phyloP scores from a whole-genome alignment of 2,888 invertebrate species.

The Nipponacmea schrenckii region DNA sequence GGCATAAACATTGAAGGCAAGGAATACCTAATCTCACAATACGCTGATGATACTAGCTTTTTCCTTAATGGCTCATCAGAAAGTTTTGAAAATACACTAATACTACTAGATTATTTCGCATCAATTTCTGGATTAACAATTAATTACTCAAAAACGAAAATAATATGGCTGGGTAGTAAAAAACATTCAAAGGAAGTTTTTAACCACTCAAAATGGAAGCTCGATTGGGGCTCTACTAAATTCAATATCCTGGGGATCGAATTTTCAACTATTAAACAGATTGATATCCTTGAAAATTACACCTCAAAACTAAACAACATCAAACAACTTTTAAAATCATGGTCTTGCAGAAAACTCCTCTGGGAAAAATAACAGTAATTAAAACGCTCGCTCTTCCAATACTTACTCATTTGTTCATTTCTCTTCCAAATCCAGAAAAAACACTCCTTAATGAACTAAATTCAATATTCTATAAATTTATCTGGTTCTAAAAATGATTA shows the following conservation, averaged over 20 bases:
- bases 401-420: not conserved
- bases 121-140: too few relatives aligned
- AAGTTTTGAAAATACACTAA: constrained; percentile 1
- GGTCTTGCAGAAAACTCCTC: not conserved
- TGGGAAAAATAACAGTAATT: not conserved
- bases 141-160: constrained; percentile 7
- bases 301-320: not conserved
- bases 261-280: too few relatives aligned
- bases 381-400: not conserved
- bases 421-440: not conserved
- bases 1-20: not conserved
- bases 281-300: not conserved
- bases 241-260: constrained; percentile 9
- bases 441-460: not conserved
- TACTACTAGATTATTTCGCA: too few relatives aligned
- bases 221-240: not conserved
- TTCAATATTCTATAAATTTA: not conserved
- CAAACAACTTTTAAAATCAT: not conserved
- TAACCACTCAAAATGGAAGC: constrained; percentile 10
- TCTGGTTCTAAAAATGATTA: not conserved
- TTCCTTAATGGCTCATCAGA: constrained; percentile 10
- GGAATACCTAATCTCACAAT: constrained; percentile 10
- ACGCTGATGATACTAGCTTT: constrained; percentile 12
- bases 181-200: not conserved
- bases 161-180: not conserved